Evolutionary conservation across 2,888 invertebrate species (phyloP), one percentile per base, ranked within the genome.

Genomic region (Drosophila yooni): DNA sequence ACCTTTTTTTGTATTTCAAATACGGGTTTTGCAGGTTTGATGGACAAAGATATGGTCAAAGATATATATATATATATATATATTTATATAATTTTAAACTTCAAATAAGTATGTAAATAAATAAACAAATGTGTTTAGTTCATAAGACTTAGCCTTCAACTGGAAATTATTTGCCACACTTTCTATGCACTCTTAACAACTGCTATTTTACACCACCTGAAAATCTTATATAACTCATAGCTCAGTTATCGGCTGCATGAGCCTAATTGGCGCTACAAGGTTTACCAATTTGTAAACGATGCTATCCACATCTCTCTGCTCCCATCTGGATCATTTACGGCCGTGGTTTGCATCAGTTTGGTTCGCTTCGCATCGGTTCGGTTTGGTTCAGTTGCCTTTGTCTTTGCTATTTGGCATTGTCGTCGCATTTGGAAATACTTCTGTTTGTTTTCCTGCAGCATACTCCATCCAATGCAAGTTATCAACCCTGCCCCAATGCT

Each of bases 281-380:
- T 80, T 87, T 79, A 76, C 81, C 79, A 81, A 83, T 81, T 87
- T 89, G 87, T 84, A 70, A 81, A 69, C 74, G 69, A 60, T 66
- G 43, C 70, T 71, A 77, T 84, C 88, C 70, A 62, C 77, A 80
- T 64, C 63, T 60, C 29, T 50, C 29, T 57, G 51, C 54, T 54
- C 38, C n/a, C 75, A 81, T 66, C 58, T 77, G 77, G 61, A 75
- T 67, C 64, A 63, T 60, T 76, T 56, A 59, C 60, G 50, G 51
- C 27, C 34, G 53, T 53, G 38, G 50, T 57, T 73, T 57, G 38
- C 59, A 64, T 66, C 63, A 63, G 53, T 31, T 57, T 56, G 52
- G 54, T 68, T 69, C 52, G 15, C 10, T 31, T 40, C 21, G 5
- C n/a, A 8, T 40, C 50, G 51, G 51, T 18, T 69, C 21, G 53